phyloP scores from a whole-genome alignment of 2,888 invertebrate species.

The Abrostola tripartita region DNA sequence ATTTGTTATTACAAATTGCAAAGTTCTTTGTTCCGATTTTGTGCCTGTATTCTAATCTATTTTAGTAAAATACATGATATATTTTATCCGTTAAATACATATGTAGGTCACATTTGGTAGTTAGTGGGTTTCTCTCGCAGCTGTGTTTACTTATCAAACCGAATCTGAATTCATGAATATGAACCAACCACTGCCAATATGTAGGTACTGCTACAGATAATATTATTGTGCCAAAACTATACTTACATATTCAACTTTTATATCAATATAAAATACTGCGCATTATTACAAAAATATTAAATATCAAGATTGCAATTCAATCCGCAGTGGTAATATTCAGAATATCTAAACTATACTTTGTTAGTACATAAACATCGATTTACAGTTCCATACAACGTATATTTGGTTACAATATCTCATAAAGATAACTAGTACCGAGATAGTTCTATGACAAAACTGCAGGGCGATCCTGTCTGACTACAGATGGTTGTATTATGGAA shows the following conservation, averaged over 20 bases:
- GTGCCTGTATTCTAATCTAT: neutral
- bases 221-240: constrained; percentile 29
- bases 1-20: too few species aligned
- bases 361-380: constrained; percentile 18
- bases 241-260: constrained; percentile 16
- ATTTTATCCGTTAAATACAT: constrained; percentile 32
- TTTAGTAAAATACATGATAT: constrained; percentile 17
- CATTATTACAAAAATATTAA: neutral
- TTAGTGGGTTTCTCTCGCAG: constrained; percentile 46
- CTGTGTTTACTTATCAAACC: constrained; percentile 70
- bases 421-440: constrained; percentile 71
- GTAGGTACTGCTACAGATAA: constrained; percentile 33
- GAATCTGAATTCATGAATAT: constrained; percentile 76
- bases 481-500: constrained; percentile 83
- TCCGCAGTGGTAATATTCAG: neutral
- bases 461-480: constrained; percentile 77
- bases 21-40: too few species aligned
- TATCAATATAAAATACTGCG: neutral
- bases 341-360: neutral
- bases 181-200: constrained; percentile 48
- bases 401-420: constrained; percentile 63
- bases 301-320: neutral
- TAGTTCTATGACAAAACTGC: constrained; percentile 83
- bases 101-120: constrained; percentile 43
- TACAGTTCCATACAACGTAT: constrained; percentile 5